Evolutionary conservation across 2,113 vertebrate genomes (phyloP).

Genomic region (Cervus canadensis): DNA sequence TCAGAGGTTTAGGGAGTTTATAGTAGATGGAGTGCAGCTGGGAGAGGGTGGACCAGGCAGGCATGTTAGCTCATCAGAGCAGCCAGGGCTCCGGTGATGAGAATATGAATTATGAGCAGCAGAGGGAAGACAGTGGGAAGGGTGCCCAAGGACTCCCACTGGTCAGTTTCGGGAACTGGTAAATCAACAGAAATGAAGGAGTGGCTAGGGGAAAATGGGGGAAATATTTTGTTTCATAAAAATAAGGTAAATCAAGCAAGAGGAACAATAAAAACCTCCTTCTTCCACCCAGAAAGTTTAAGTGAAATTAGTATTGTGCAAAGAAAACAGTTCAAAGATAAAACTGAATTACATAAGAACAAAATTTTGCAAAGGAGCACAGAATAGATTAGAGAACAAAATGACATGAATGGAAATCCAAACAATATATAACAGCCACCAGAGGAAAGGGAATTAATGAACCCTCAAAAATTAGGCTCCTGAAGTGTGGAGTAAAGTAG

Average conservation of each 20-base stretch:
- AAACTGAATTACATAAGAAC: not conserved
- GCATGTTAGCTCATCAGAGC: not conserved
- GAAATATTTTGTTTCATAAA: not conserved
- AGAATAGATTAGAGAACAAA: not conserved
- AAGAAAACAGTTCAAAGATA: not conserved
- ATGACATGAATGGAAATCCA: not conserved
- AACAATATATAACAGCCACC: slow-evolving; percentile 37
- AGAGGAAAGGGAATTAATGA: slow-evolving; percentile 49
- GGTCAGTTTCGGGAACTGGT: not conserved
- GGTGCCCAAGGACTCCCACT: not conserved
- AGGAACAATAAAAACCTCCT: not conserved
- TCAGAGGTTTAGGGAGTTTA: not conserved
- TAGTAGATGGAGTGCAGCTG: not conserved
- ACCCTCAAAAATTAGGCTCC: slow-evolving; percentile 38
- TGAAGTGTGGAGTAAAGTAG: not conserved
- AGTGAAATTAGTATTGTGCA: not conserved
- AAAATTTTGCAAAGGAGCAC: not conserved
- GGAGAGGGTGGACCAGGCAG: not conserved
- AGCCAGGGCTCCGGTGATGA: not conserved
- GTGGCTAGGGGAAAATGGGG: not conserved
- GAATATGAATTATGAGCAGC: not conserved
- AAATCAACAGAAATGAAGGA: not conserved
- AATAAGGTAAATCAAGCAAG: not conserved
- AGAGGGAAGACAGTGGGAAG: not conserved
- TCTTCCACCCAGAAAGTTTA: not conserved